Base-by-base conservation (phyloP, 2,888 invertebrate species). In the Pimpla rufipes region DNA sequence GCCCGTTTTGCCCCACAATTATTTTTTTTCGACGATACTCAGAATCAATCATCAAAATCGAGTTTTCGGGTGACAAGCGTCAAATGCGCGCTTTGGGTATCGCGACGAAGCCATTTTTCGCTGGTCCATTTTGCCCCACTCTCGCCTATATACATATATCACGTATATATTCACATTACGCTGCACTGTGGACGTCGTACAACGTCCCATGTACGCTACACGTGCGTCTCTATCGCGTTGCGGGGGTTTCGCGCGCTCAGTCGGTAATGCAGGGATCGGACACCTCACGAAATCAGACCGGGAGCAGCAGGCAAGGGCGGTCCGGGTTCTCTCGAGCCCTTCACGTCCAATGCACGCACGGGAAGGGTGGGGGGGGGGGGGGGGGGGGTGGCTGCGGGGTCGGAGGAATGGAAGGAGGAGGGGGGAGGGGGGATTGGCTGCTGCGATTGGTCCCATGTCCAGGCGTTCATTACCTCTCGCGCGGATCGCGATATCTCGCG, bases 401-500 rank as follows among this genome's bases (percentile, higher is more conserved):
- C n/a, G n/a, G n/a, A n/a, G n/a, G n/a, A n/a, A n/a, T n/a, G n/a
- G n/a, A n/a, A n/a, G n/a, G n/a, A n/a, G n/a, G n/a, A n/a, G n/a
- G n/a, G n/a, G n/a, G n/a, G n/a, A n/a, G n/a, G n/a, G n/a, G n/a
- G n/a, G n/a, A n/a, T n/a, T n/a, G n/a, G 52, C 10, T 52, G 52
- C 29, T 42, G 29, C 71, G 71, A 55, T 55, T 71, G 71, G 57
- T 57, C n/a, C 71, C 42, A 71, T 57, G 71, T 71, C 71, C 71
- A 18, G 35, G 40, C 70, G 70, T 71, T 71, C 70, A 71, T 71
- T 71, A 71, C 71, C 57, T 23, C 71, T 42, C 71, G 16, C 10
- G 57, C 71, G 57, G 57, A 29, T 71, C 71, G 71, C 71, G 71
- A 57, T 71, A 71, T 71, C 71, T 71, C 42, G 42, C 45, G 57